Evolutionary conservation across 1,140 invertebrate genomes (phyloP), one percentile per base, ranked within the genome.

Genomic region (Chymomyza costata): DNA sequence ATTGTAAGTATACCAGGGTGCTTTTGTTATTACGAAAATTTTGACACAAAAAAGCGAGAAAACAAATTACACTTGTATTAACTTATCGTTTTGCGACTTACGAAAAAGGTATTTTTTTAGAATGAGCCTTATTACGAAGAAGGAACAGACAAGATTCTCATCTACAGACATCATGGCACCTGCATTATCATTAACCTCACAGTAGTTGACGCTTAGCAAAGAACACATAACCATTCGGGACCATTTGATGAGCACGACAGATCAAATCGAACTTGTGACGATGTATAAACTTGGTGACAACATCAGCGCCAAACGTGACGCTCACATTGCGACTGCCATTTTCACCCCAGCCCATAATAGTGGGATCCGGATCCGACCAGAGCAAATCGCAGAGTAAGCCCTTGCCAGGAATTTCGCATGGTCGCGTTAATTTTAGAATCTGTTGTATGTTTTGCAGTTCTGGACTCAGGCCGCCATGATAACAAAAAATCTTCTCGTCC

Each of bases 401-500:
- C 89, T 97, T 99, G 80, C 96, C 96, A 63, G 97, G 97, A 40
- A 97, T 97, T 87, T 99, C 97, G 89, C 98, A 98, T 90, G 99
- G 99, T 90, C 97, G 93, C 88, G 98, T 96, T 92, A 99, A 90
- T 93, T 97, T 97, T 89, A 95, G 93, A 86, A 99, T 99, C 88
- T 99, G 97, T 86, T 99, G 97, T 89, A 99, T 90, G 86, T 92
- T 97, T 89, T 98, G 97, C 83, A 99, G 96, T 91, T 99, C 97
- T 47, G 97, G 97, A 65, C 96, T 98, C 25, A 99, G 92, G 50
- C 97, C 97, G 65, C 97, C 97, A 87, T 99, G 97, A 76, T 99
- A 96, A 91, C 97, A 99, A 71, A 99, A 92, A 89, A 99, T 99
- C 89, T 99, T 97, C 89, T 98, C 95, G 88, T 99, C 99, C 96